phyloP scores from a whole-genome alignment of 2,888 invertebrate species.

The Lapara coniferarum region DNA sequence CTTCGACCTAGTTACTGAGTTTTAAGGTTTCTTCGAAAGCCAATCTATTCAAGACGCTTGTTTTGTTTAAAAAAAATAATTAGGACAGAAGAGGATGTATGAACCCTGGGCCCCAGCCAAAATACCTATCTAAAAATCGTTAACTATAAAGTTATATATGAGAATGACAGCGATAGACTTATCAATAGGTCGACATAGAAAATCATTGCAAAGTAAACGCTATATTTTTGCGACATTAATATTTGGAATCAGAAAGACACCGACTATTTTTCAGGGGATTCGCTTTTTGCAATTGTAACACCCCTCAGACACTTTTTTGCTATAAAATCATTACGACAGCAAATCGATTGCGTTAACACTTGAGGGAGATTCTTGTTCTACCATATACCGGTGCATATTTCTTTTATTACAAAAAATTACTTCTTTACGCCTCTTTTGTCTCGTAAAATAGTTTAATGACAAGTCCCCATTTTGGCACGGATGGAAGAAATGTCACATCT shows the following conservation, averaged over 20 bases:
- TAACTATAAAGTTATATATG: too few relatives aligned
- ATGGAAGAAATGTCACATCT: constrained; percentile 21
- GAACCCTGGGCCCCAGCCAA: neutral
- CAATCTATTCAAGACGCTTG: neutral
- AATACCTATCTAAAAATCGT: too few relatives aligned
- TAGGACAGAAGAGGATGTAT: neutral
- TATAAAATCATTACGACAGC: neutral
- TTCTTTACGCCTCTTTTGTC: neutral
- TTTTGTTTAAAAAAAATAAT: neutral
- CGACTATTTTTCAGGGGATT: too few relatives aligned
- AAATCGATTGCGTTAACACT: too few relatives aligned
- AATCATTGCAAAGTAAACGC: too few relatives aligned
- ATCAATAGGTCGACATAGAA: too few relatives aligned
- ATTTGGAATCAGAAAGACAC: too few relatives aligned
- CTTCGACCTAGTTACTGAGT: neutral
- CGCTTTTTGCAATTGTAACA: too few relatives aligned
- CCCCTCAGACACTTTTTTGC: too few relatives aligned
- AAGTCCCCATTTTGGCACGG: constrained; percentile 14
- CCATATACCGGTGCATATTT: neutral
- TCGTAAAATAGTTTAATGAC: constrained; percentile 22
- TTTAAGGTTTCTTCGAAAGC: neutral
- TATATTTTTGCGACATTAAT: too few relatives aligned
- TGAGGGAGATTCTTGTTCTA: too few relatives aligned
- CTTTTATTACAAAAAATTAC: neutral
- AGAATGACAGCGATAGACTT: too few relatives aligned